These are phyloP conservation scores for Eupelmus urozonus DNA, from an alignment of 2,888 invertebrate genomes.

Conservation along the genomic window DNA sequence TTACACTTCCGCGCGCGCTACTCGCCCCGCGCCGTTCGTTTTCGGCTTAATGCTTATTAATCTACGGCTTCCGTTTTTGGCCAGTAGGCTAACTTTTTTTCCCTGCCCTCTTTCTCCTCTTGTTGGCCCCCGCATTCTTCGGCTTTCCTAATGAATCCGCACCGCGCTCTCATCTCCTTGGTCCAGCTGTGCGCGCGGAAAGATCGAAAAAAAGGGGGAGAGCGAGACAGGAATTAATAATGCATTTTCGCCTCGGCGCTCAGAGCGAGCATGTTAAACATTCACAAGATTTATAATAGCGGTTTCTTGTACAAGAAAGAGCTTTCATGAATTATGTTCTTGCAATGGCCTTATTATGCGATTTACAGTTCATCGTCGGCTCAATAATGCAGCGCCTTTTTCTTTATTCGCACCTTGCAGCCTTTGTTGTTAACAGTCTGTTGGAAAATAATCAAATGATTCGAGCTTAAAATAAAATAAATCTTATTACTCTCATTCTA, in stretches of 20 bases:
- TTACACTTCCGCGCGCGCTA: constrained; percentile 45
- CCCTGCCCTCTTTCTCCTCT: too few species aligned
- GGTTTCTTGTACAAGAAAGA: background rate
- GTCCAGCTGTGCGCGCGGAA: background rate
- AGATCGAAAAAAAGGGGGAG: background rate
- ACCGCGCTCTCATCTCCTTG: background rate
- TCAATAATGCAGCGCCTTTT: constrained; percentile 14
- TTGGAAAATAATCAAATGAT: constrained; percentile 2
- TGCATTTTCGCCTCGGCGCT: background rate
- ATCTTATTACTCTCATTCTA: background rate
- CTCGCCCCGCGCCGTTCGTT: background rate
- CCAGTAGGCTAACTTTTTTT: constrained; percentile 2
- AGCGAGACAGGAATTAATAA: background rate
- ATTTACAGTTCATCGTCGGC: constrained; percentile 1
- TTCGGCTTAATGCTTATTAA: constrained; percentile 40
- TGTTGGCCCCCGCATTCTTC: too few species aligned
- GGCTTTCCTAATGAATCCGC: too few species aligned
- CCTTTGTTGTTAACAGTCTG: background rate
- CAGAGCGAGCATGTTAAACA: background rate
- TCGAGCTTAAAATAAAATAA: background rate
- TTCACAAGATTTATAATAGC: constrained; percentile 28
- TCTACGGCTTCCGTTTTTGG: constrained; percentile 34
- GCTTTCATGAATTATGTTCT: constrained; percentile 15
- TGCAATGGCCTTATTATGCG: constrained; percentile 19
- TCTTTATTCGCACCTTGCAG: constrained; percentile 13